Conservation (phyloP, 64 coral and sea anemone genomes). For the Dendrophyllia cribrosa region DNA sequence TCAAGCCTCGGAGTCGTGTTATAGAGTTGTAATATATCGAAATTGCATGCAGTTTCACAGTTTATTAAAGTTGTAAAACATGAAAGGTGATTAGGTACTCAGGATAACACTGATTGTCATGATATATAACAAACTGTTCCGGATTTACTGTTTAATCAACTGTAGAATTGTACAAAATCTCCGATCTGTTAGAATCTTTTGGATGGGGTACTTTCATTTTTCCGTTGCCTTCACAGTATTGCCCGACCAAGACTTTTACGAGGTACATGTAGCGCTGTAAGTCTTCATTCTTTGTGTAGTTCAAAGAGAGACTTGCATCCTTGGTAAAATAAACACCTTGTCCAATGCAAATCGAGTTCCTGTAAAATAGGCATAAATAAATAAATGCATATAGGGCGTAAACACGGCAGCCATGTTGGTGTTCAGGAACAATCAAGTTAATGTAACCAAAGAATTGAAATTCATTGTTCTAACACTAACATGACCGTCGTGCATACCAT, state of each 20-base stretch:
- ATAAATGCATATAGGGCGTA: too few relatives aligned
- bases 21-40: too few relatives aligned
- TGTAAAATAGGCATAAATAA: background rate
- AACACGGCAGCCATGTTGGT: too few relatives aligned
- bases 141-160: slow-evolving; percentile 11
- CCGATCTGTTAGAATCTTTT: background rate
- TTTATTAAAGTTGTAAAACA: too few relatives aligned
- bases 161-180: slow-evolving; percentile 20
- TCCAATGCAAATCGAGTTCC: slow-evolving; percentile 29
- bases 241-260: slow-evolving; percentile 33
- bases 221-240: background rate
- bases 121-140: slow-evolving; percentile 23
- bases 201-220: slow-evolving; percentile 10
- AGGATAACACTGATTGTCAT: slow-evolving; percentile 53
- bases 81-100: slow-evolving; percentile 53
- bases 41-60: too few relatives aligned
- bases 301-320: slow-evolving; percentile 15
- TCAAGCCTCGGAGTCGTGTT: too few relatives aligned
- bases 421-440: too few relatives aligned
- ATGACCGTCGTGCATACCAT: too few relatives aligned
- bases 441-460: too few relatives aligned
- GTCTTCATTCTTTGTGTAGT: background rate
- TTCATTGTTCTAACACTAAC: too few relatives aligned
- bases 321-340: slow-evolving; percentile 61
- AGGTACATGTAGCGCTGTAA: slow-evolving; percentile 32